Percentiles rank a stretch among this genome's conserved stretches.
Evolutionary conservation across 2,888 invertebrate genomes (phyloP).

Genomic region (Byasa hedistus): DNA sequence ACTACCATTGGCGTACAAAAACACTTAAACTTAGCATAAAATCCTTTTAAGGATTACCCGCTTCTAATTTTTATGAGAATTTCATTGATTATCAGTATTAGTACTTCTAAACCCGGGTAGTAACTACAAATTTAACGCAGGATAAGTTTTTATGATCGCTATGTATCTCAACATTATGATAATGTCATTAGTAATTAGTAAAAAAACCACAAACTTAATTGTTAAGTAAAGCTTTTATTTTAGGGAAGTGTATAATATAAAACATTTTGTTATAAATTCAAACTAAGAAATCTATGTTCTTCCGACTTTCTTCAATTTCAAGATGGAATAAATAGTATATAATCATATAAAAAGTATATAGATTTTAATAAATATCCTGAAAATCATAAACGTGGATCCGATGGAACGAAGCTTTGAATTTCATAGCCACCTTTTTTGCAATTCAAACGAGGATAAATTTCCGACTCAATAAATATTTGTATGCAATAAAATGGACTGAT

Average conservation of each 20-base stretch:
- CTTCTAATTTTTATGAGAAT: too few species aligned
- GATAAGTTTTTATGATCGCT: background rate
- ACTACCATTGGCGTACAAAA: too few species aligned
- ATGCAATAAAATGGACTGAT: slow-evolving; percentile 29
- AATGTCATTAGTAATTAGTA: background rate
- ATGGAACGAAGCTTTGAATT: slow-evolving; percentile 24
- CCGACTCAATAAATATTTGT: slow-evolving; percentile 30
- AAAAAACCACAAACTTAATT: background rate
- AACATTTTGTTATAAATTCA: too few species aligned
- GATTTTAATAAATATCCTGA: slow-evolving; percentile 7
- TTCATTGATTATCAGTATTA: too few species aligned
- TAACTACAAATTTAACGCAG: background rate
- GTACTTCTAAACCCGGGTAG: too few species aligned
- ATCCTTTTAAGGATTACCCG: too few species aligned
- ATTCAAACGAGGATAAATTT: slow-evolving; percentile 31
- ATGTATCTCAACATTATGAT: background rate
- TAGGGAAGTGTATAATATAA: background rate
- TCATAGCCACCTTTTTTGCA: slow-evolving; percentile 27
- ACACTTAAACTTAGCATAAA: too few species aligned
- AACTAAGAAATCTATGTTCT: too few species aligned
- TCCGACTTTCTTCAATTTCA: too few species aligned
- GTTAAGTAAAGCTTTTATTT: too few species aligned
- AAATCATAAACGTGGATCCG: slow-evolving; percentile 20
- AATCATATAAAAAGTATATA: background rate
- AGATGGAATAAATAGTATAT: background rate